Evolutionary conservation across 92 coral and sea anemone genomes (phyloP).

Genomic region (Ricordea florida): DNA sequence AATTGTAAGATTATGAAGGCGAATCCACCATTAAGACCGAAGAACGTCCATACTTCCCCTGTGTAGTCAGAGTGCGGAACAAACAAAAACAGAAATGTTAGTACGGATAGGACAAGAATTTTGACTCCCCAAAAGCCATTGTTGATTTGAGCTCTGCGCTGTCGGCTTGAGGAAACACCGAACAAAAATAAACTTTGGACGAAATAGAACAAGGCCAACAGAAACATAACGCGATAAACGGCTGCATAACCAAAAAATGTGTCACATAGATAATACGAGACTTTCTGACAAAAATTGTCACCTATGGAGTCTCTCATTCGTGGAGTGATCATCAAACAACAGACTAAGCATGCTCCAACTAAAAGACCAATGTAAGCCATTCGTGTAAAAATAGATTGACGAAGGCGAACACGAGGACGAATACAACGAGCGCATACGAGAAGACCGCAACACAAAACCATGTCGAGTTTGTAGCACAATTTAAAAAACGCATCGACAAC

Average conservation of each 20-base stretch:
- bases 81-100: constrained; percentile 73
- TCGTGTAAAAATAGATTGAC: constrained; percentile 82
- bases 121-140: constrained; percentile 90
- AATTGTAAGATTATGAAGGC: constrained; percentile 88
- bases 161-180: constrained; percentile 72
- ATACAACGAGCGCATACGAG: constrained; percentile 61
- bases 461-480: constrained; percentile 67
- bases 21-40: constrained; percentile 95
- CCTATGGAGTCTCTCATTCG: constrained; percentile 55
- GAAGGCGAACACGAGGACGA: constrained; percentile 56
- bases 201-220: constrained; percentile 75
- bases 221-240: constrained; percentile 82
- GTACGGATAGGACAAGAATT: constrained; percentile 51
- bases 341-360: constrained; percentile 72
- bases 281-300: constrained; percentile 77
- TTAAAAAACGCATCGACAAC: constrained; percentile 6
- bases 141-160: constrained; percentile 72
- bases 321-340: constrained; percentile 86
- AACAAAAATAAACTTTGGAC: constrained; percentile 60
- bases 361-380: constrained; percentile 78
- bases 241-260: constrained; percentile 85
- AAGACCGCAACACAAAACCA: constrained; percentile 72
- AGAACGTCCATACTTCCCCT: constrained; percentile 98
- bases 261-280: constrained; percentile 85
- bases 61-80: constrained; percentile 95